These are phyloP conservation scores for Hypena proboscidalis DNA, from an alignment of 2,888 invertebrate genomes.

Conservation along the genomic window DNA sequence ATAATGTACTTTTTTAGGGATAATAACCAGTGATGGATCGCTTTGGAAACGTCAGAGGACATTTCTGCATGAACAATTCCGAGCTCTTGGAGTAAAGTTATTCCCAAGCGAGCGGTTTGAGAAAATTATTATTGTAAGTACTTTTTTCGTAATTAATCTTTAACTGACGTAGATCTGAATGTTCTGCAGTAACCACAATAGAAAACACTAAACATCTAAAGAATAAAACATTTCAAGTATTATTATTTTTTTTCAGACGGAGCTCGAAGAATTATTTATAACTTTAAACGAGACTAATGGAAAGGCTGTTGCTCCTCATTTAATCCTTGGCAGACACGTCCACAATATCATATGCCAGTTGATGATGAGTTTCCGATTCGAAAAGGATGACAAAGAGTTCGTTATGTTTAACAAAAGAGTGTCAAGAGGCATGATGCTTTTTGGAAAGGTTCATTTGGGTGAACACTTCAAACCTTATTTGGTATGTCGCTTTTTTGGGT, in stretches of 20 bases:
- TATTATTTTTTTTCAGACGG: constrained; percentile 85
- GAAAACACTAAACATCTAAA: no score
- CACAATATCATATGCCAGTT: constrained; percentile 94
- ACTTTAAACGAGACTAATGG: constrained; percentile 24
- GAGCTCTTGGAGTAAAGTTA: constrained; percentile 92
- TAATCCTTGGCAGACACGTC: constrained; percentile 89
- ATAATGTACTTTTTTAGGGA: constrained; percentile 52
- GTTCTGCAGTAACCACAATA: no score
- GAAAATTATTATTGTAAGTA: constrained; percentile 89
- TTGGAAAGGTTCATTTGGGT: constrained; percentile 89
- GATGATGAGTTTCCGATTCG: constrained; percentile 92
- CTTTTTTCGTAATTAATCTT: neutral
- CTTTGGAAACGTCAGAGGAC: constrained; percentile 94
- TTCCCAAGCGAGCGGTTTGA: constrained; percentile 89
- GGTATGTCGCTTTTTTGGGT: no score
- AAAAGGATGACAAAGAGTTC: constrained; percentile 89
- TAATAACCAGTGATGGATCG: constrained; percentile 86
- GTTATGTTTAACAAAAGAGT: constrained; percentile 89
- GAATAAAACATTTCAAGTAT: no score
- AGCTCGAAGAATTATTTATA: constrained; percentile 88
- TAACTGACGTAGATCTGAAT: no score
- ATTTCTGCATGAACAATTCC: constrained; percentile 91
- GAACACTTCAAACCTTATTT: constrained; percentile 90
- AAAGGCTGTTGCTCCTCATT: constrained; percentile 87
- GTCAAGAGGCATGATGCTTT: constrained; percentile 92